Base-by-base conservation (phyloP, 1,140 invertebrate species). In the Leptestheria dahalacensis region DNA sequence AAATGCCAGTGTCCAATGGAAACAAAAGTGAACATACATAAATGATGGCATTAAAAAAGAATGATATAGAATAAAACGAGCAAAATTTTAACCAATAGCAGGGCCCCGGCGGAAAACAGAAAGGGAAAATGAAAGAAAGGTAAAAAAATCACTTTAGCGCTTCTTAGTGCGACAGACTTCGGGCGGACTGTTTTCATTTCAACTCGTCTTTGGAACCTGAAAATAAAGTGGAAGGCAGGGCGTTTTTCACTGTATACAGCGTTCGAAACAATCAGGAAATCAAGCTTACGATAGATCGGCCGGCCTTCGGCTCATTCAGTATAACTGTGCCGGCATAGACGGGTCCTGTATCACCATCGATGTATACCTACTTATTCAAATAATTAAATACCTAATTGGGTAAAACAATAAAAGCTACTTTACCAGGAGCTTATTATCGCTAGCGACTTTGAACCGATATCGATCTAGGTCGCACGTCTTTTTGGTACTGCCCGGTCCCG, bases 361-460 rank as follows among this genome's bases (percentile, higher is more conserved):
- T 41, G 15, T 9, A 41, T 9, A 41, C 33, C 33, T 41, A 15
- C 33, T 9, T 6, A 41, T 9, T 9, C 6, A 9, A 41, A 9
- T 41, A 6, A 41, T 41, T 9, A 15, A 41, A 9, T 41, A 41
- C 15, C 15, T 41, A 6, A 41, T 41, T 41, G 6, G 15, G 33
- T 41, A 41, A 41, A 41, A 41, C 15, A 9, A 41, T 41, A 6
- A 41, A 41, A 41, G 15, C 33, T 41, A 15, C 33, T 41, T 41
- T n/a, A 41, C 33, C 15, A 41, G 33, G 15, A 41, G 33, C 33
- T 55, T 25, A 20, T 29, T 18, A 20, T 55, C 53, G 25, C 33
- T 33, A 10, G 26, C 33, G 24, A 55, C 53, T 55, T 55, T 55
- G 53, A 55, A 55, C 9, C 53, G 53, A 28, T 29, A 20, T 55